Evolutionary conservation across 2,113 vertebrate genomes (phyloP).

Genomic region (Cryptoleucopteryx plumbea): DNA sequence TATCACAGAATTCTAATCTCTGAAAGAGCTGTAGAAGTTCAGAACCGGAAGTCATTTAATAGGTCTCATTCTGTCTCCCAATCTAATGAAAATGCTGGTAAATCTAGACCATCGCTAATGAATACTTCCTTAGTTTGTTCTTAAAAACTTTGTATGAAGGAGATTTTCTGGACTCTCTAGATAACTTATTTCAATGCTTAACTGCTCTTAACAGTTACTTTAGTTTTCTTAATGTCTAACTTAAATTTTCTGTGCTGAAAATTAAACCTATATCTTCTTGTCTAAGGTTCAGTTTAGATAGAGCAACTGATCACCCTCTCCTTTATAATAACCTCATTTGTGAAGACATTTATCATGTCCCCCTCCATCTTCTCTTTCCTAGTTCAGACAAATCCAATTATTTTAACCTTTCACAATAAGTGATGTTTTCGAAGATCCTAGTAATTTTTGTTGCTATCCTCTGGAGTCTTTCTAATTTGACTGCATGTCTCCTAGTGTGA

Average conservation of each 20-base stretch:
- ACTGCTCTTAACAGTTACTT: neutral
- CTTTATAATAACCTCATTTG: neutral
- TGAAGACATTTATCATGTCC: neutral
- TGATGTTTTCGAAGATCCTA: neutral
- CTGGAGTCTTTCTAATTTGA: neutral
- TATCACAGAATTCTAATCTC: neutral
- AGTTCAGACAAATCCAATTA: neutral
- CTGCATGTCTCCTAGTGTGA: neutral
- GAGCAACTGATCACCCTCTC: neutral
- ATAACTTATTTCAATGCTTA: neutral
- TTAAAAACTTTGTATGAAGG: neutral
- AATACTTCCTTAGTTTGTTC: neutral
- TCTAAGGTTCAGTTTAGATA: neutral
- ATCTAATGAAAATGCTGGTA: neutral
- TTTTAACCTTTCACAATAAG: neutral
- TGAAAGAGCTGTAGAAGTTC: neutral
- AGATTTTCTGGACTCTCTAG: neutral
- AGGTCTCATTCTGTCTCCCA: neutral
- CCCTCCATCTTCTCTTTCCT: neutral
- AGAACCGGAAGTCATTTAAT: neutral
- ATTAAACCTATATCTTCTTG: neutral
- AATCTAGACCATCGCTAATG: neutral
- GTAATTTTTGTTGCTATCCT: neutral
- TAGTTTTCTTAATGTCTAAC: neutral
- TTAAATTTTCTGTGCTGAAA: neutral